phyloP scores from a whole-genome alignment of 2,113 vertebrate species.

The Synodontis membranacea region DNA sequence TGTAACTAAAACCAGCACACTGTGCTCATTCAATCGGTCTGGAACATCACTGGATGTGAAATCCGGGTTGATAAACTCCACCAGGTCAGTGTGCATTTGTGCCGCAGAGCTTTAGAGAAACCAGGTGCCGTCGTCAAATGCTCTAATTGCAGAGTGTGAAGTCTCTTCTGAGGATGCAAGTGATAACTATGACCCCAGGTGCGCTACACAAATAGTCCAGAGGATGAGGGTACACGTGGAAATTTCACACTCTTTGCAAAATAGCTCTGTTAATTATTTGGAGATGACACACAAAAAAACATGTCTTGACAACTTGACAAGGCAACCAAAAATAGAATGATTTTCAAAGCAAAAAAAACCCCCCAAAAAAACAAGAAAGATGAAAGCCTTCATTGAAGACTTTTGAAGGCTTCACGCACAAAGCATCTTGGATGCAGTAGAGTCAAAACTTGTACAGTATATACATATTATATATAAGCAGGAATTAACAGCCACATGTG shows the following conservation, averaged over 20 bases:
- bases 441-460: background rate
- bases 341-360: background rate
- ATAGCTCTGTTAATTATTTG: background rate
- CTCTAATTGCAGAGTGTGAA: background rate
- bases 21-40: background rate
- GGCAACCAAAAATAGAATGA: background rate
- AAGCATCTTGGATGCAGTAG: background rate
- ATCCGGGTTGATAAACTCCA: background rate
- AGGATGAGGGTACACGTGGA: background rate
- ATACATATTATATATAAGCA: no score
- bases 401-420: no score
- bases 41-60: slow-evolving; percentile 10
- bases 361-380: no score
- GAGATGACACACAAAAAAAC: background rate
- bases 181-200: background rate
- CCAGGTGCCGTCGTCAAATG: background rate
- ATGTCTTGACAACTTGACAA: background rate
- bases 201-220: background rate
- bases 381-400: no score
- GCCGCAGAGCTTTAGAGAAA: background rate
- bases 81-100: background rate
- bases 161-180: background rate
- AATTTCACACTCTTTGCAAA: slow-evolving; percentile 10
- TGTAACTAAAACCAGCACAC: background rate
- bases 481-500: no score